Conservation (phyloP, 2,888 invertebrate species). For the Actias luna region DNA sequence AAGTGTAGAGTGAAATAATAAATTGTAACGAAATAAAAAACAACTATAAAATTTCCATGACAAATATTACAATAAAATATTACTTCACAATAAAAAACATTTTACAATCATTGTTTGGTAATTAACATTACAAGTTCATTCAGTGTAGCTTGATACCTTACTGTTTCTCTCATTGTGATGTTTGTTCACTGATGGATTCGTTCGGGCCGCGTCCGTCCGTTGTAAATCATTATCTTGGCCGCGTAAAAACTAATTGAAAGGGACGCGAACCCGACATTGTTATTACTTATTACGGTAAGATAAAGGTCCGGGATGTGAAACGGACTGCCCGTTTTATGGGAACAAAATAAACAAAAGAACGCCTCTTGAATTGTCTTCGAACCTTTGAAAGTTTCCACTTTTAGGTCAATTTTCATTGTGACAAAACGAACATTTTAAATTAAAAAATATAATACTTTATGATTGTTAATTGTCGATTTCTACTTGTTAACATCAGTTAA, state of each 20-base stretch:
- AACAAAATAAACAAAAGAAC: conserved; percentile 29
- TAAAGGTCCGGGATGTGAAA: conserved; percentile 15
- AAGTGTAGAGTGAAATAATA: no score
- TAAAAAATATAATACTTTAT: background rate
- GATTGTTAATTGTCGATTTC: background rate
- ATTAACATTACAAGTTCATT: background rate
- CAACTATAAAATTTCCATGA: no score
- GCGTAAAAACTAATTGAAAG: conserved; percentile 75
- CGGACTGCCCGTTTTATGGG: conserved; percentile 22
- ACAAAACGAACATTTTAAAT: background rate
- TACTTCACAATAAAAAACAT: no score
- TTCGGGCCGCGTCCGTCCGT: conserved; percentile 39
- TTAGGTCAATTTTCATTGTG: background rate
- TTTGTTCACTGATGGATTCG: conserved; percentile 16
- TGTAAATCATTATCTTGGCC: conserved; percentile 67
- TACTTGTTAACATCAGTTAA: background rate
- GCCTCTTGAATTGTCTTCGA: conserved; percentile 20
- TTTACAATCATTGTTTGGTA: no score
- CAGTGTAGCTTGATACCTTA: background rate
- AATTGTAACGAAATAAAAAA: no score
- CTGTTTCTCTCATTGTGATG: background rate
- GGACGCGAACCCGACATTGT: conserved; percentile 59
- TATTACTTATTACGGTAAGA: conserved; percentile 44
- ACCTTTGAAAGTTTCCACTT: conserved; percentile 13
- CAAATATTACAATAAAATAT: no score